Conservation (phyloP, 2,888 invertebrate species). For the Apamea anceps region DNA sequence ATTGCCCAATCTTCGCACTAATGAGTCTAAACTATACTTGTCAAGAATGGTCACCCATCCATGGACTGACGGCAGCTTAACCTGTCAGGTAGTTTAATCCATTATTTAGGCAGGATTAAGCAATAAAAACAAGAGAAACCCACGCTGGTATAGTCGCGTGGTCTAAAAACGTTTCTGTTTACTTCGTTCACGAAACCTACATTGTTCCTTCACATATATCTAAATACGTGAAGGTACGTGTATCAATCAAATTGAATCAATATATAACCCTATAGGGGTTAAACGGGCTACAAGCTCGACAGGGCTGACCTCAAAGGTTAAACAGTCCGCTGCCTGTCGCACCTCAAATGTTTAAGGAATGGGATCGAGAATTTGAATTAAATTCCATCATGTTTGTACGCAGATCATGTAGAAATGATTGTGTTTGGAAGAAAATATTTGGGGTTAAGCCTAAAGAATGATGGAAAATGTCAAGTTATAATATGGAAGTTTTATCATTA, state of each 20-base stretch:
- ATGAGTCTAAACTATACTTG: not conserved
- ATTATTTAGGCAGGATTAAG: not conserved
- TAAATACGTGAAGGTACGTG: conserved; percentile 24
- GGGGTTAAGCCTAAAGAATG: not conserved
- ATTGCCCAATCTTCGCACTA: not conserved
- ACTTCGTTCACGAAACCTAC: not conserved
- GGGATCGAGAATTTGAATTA: conserved; percentile 44
- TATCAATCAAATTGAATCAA: conserved; percentile 53
- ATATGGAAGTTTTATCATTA: not conserved
- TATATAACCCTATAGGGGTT: conserved; percentile 27
- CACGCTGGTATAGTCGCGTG: too few species aligned
- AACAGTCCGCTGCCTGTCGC: conserved; percentile 41
- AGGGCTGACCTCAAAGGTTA: conserved; percentile 42
- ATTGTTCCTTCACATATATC: not conserved
- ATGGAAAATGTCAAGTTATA: not conserved
- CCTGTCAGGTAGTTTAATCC: not conserved
- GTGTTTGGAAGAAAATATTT: conserved; percentile 14
- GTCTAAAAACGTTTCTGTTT: not conserved
- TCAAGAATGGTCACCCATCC: not conserved
- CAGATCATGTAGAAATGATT: conserved; percentile 22
- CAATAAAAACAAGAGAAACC: not conserved
- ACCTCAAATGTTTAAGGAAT: conserved; percentile 54
- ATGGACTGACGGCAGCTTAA: not conserved
- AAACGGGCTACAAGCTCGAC: not conserved
- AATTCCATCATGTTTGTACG: conserved; percentile 33